Evolutionary conservation across 1,140 invertebrate genomes (phyloP).

Genomic region (Halyomorpha halys): DNA sequence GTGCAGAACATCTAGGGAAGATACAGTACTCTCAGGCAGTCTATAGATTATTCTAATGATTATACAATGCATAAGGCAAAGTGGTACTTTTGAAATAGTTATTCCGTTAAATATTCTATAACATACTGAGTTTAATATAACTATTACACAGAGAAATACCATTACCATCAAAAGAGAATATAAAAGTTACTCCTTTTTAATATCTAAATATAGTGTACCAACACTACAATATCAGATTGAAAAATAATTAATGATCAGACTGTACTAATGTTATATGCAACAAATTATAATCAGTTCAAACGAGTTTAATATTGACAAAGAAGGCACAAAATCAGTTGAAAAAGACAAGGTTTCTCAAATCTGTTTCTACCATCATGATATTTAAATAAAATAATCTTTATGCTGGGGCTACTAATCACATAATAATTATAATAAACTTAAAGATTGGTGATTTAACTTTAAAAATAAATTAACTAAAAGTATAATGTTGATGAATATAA

Average conservation of each 20-base stretch:
- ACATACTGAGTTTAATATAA: not conserved
- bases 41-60: constrained; percentile 5
- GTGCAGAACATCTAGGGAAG: constrained; percentile 2
- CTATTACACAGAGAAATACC: not conserved
- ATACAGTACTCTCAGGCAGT: not conserved
- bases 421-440: too few relatives aligned
- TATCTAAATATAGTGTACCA: not conserved
- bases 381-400: too few relatives aligned
- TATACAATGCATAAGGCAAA: constrained; percentile 10
- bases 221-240: not conserved
- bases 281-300: too few relatives aligned
- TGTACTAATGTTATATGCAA: too few relatives aligned
- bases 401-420: too few relatives aligned
- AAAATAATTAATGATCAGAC: not conserved
- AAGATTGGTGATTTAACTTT: too few relatives aligned
- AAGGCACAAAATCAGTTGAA: too few relatives aligned
- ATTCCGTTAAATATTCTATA: not conserved
- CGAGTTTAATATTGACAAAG: too few relatives aligned
- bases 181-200: not conserved
- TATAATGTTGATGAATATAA: too few relatives aligned
- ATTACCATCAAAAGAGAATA: not conserved
- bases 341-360: too few relatives aligned
- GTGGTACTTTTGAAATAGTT: not conserved
- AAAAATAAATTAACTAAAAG: too few relatives aligned
- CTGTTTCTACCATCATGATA: too few relatives aligned